Evolutionary conservation across 2,888 invertebrate species (phyloP), one percentile per base, ranked within the genome.

Genomic region (Myopa testacea): DNA sequence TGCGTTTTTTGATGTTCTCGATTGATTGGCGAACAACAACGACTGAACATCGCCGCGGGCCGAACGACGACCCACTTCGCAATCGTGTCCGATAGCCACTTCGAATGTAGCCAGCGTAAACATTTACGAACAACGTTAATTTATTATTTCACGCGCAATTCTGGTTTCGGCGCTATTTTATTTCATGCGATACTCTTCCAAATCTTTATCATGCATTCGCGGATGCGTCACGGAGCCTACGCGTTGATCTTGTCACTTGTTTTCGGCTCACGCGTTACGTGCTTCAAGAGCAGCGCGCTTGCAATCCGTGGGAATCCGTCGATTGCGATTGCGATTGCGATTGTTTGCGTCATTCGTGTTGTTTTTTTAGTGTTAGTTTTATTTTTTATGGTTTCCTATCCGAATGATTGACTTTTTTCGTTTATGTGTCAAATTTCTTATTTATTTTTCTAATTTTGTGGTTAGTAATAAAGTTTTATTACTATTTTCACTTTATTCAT

Each of bases 51-150:
- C 45, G 45, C 6, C 14, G 12, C 10, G 60, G 45, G 10, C 45
- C 10, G 45, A 45, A 45, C 45, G 45, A 10, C 50, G 69, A 69
- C 69, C 50, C 69, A 69, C 69, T 69, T 69, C 50, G 34, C 4
- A 52, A 45, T 10, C 10, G 45, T 12, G 26, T 50, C 19, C 19
- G 68, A 52, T 19, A 45, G 26, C 26, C 10, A 45, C 6, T 8
- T 45, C 45, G 45, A 45, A 45, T 26, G 26, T 26, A 26, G 2
- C 26, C 26, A 26, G 26, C 26, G 26, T 26, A 45, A 45, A 1
- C 10, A 10, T 45, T 45, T 1, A 45, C 10, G 10, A 45, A 45
- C 45, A 10, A 45, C 45, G 6, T 45, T 10, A 3, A 45, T 45
- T 45, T 45, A 45, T 45, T 10, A 45, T 45, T 45, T 45, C 10